These are phyloP conservation scores for Picathartes gymnocephalus DNA, from an alignment of 2,113 vertebrate species.

Conservation along the genomic window DNA sequence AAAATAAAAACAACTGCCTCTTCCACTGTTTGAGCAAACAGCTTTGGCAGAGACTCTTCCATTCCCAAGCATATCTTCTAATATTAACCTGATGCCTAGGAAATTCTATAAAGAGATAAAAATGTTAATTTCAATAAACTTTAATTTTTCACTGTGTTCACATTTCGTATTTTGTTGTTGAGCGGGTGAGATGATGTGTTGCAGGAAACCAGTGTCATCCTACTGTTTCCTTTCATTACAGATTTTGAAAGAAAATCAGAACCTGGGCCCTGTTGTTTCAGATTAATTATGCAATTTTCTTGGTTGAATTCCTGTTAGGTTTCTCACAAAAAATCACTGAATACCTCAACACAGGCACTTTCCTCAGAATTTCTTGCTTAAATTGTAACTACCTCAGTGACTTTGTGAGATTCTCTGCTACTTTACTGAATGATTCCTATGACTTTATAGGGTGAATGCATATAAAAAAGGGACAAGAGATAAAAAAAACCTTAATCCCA, in stretches of 20 bases:
- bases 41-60: neutral
- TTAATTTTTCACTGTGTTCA: neutral
- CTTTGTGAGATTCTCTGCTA: neutral
- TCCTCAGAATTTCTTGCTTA: neutral
- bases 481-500: fast-evolving
- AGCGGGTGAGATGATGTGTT: neutral
- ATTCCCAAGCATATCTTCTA: neutral
- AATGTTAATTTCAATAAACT: neutral
- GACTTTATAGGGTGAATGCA: neutral
- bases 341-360: neutral
- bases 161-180: neutral
- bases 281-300: neutral
- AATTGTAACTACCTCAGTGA: neutral
- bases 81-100: neutral
- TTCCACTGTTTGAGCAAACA: neutral
- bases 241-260: neutral
- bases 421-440: neutral
- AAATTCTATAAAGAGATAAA: neutral
- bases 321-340: neutral
- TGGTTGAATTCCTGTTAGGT: neutral
- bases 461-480: neutral
- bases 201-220: neutral
- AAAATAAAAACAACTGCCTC: neutral
- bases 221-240: neutral
- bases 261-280: neutral